Conservation (phyloP, 1,140 invertebrate genomes). For the Antheraea mylitta region DNA sequence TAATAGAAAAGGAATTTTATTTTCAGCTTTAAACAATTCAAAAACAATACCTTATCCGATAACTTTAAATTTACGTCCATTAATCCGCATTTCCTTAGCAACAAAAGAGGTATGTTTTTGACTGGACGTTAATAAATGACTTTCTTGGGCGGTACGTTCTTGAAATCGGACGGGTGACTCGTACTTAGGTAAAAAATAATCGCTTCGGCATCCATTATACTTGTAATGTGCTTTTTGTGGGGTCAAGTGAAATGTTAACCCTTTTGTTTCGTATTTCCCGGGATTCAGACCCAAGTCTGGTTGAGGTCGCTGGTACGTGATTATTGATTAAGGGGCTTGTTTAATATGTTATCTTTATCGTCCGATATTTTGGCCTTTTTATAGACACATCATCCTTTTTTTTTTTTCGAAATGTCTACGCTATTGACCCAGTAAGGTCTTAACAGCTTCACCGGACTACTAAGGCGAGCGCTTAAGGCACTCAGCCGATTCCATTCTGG, state of each 20-base stretch:
- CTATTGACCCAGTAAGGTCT: too few species aligned
- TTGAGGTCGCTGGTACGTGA: not conserved
- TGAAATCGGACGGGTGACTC: constrained; percentile 5
- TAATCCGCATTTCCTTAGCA: constrained; percentile 1
- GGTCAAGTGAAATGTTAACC: constrained; percentile 9
- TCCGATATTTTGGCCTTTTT: not conserved
- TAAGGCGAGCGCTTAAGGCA: too few species aligned
- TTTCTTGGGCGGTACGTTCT: constrained; percentile 4
- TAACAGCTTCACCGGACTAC: too few species aligned
- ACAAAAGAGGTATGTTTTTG: constrained; percentile 9
- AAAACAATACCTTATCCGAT: constrained; percentile 19
- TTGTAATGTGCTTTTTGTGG: constrained; percentile 13
- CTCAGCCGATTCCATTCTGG: too few species aligned
- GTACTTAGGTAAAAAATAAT: constrained; percentile 2
- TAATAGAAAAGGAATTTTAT: not conserved
- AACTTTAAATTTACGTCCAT: constrained; percentile 8
- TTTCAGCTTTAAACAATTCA: constrained; percentile 3
- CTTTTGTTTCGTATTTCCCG: constrained; percentile 4
- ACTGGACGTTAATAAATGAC: constrained; percentile 10
- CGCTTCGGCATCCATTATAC: constrained; percentile 7
- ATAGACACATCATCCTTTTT: too few species aligned
- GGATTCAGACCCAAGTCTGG: not conserved
- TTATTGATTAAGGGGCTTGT: not conserved
- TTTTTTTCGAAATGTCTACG: too few species aligned
- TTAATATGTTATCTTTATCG: not conserved